Evolutionary conservation across 2,113 vertebrate species (phyloP).

Genomic region (Clarias macrocephalus): DNA sequence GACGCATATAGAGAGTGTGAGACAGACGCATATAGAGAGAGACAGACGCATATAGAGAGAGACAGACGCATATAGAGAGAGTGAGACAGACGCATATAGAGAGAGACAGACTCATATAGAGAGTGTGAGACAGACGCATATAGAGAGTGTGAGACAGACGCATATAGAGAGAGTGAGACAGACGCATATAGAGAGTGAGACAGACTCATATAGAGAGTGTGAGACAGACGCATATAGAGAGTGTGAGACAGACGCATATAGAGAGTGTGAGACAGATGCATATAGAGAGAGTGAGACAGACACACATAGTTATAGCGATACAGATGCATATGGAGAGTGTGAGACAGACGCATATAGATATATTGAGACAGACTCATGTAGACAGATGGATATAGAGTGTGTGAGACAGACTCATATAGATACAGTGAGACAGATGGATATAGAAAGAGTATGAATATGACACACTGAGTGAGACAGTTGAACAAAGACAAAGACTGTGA

Average conservation of each 20-base stretch:
- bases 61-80: neutral
- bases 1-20: neutral
- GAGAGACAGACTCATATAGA: too few species aligned
- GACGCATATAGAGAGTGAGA: neutral
- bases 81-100: too few species aligned
- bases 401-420: neutral
- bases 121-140: too few species aligned
- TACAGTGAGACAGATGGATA: neutral
- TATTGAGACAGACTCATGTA: neutral
- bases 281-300: neutral
- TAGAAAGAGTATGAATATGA: neutral
- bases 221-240: neutral
- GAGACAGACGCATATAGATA: neutral
- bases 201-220: too few species aligned
- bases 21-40: neutral
- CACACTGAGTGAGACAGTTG: too few species aligned
- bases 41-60: too few species aligned
- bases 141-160: too few species aligned
- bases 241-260: neutral
- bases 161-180: neutral
- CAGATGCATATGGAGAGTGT: neutral
- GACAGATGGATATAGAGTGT: neutral
- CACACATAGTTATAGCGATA: too few species aligned
- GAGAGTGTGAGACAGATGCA: too few species aligned
- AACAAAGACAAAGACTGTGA: too few species aligned